Base-by-base conservation (phyloP, 2,888 invertebrate genomes). In the Bursaphelenchus okinawaensis region DNA sequence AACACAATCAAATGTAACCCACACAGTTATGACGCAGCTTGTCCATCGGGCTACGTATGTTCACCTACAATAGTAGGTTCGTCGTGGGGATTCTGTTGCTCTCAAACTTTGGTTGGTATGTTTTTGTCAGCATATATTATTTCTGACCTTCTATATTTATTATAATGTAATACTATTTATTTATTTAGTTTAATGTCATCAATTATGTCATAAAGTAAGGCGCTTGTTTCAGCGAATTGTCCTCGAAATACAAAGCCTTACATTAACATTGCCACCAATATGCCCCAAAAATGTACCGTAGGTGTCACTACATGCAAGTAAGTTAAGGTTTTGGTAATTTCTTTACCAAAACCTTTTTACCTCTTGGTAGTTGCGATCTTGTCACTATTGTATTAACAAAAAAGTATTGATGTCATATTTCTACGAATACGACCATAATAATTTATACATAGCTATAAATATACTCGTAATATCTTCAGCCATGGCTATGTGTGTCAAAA, bases 21-120 rank as follows among this genome's bases (percentile, higher is more conserved):
- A 7, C 63, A 66, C 16, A 68, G 23, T 52, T 66, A 56, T 22
- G 66, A 63, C 20, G 56, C 66, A 22, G 27, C 67, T 16, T 66
- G 66, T 23, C 66, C 66, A 7, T 28, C 22, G 2, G 66, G 65
- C 12, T 66, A 60, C 27, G 58, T 27, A 6, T 66, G 66, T 54
- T 52, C 29, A 4, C 52, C 58, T 12, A 24, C 58, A 16, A 52
- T 66, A 3, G 26, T 66, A 16, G 66, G 66, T 20, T 51, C 66
- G 27, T 31, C 62, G 12, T 70, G 68, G 68, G 70, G 70, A n/a
- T 70, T 70, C 59, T 70, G 70, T 31, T 70, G 70, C 55, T 63
- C 66, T 8, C 55, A 70, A n/a, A 28, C 67, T 4, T 58, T 70
- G 19, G 63, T 63, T 27, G 55, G 59, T 67, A 19, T 57, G 64